Evolutionary conservation across 2,797 vertebrate genomes (phyloP), one percentile per base, ranked within the genome.

Genomic region (Phrynocephalus forsythii): DNA sequence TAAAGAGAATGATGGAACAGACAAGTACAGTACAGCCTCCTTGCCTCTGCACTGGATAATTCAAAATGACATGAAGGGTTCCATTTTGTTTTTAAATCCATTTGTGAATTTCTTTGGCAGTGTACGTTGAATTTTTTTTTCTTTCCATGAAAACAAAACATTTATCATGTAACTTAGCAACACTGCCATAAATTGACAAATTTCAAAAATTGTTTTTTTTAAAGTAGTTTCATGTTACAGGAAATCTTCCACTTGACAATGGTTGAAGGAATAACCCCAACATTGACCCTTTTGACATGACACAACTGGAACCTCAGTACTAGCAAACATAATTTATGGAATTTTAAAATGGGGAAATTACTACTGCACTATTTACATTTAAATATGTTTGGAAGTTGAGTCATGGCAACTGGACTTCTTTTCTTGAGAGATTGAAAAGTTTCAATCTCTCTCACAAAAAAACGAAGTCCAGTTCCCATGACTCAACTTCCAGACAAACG

Each of bases 101-200:
- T n/a, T 15, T 63, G 60, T n/a, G 71, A 33, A 82, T 75, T 75
- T 44, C 6, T n/a, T 8, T 6, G 82, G 26, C 26, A 77, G 44
- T n/a, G n/a, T 82, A 82, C 11, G 20, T 83, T 44, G n/a, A n/a
- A 38, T n/a, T 68, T 2, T 50, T 83, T 83, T n/a, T 26, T 22
- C 30, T 66, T 60, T 33, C 30, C 73, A 68, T 11, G 60, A 63
- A 75, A 60, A 20, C 52, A 38, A 76, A 38, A 28, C 22, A 67
- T 10, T 22, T 13, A 6, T 52, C 13, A 0, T 0, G 6, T 18
- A 66, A 48, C 30, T 0, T 0, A 0, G 63, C 7, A 78, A 16
- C 73, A 69, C 3, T 24, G 3, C 28, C 76, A 68, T 7, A 71
- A 9, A 80, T 16, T 60, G 24, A 63, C 9, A 82, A 28, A 33